Evolutionary conservation across 2,797 vertebrate species (phyloP), one percentile per base, ranked within the genome.

Genomic region (Chrysocyon brachyurus): DNA sequence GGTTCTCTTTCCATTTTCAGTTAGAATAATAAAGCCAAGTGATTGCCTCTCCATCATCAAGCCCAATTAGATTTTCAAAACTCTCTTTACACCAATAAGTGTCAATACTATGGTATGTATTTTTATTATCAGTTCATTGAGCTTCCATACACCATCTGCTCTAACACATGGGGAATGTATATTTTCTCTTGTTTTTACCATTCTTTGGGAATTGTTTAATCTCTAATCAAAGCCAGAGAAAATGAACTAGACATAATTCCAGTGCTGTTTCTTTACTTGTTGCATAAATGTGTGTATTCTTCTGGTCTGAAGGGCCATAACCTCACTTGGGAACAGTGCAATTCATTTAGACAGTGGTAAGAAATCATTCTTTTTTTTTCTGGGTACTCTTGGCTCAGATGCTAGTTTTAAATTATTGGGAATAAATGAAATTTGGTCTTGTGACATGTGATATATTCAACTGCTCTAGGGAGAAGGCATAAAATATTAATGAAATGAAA

Each of bases 41-140:
- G 46, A 94, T 68, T 92, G 52, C 93, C 70, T 96, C 36, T 95
- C 89, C 72, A 88, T 93, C 95, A 97, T 66, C 24, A 85, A 95
- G 87, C 61, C 77, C 96, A 92, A 97, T 96, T 94, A 90, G 40
- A 92, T 92, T 97, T 97, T 97, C 75, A 81, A 92, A 98, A 97
- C 93, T 97, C 95, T 97, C 89, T 94, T 96, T 91, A 87, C 59
- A 90, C 52, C 84, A 96, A 77, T 97, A 97, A 98, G 40, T 97
- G 91, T 95, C 94, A 97, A 95, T 97, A 91, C 87, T 86, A 59
- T 86, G 87, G 28, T 91, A 61, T 90, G 90, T 97, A 95, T 96
- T 96, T 97, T 97, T 93, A 93, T 97, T 91, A 95, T 88, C 77
- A 70, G 57, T 96, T 97, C 95, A 83, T 90, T 97, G 87, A 97